phyloP scores from a whole-genome alignment of 2,888 invertebrate genomes.

The Hipparchia semele region DNA sequence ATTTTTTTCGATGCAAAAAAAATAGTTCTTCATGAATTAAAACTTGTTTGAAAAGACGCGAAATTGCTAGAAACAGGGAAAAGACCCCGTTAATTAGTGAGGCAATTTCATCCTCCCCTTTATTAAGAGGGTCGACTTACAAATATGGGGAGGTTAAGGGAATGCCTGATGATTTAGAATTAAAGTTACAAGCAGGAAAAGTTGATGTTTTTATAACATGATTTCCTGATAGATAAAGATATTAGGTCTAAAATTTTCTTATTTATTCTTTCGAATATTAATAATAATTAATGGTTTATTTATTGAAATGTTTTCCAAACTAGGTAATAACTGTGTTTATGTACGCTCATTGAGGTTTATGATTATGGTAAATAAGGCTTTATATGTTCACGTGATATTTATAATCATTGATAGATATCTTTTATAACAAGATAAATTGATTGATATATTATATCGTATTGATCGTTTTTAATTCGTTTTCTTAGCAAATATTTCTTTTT shows the following conservation, averaged over 20 bases:
- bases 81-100: no score
- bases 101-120: constrained; percentile 18
- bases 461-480: not conserved
- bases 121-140: constrained; percentile 14
- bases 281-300: no score
- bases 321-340: no score
- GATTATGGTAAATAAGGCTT: no score
- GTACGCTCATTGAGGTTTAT: no score
- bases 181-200: not conserved
- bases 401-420: not conserved
- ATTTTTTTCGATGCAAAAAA: no score
- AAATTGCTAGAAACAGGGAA: no score
- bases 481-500: not conserved
- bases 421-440: not conserved
- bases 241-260: no score
- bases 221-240: not conserved
- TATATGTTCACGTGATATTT: not conserved
- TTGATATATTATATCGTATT: not conserved
- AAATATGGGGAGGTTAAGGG: constrained; percentile 10
- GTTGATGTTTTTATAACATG: not conserved
- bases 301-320: no score
- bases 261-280: no score
- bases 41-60: no score
- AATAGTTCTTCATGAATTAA: no score
- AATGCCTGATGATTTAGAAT: constrained; percentile 6